Base-by-base conservation (phyloP, 2,888 invertebrate species). In the Troilus luridus region DNA sequence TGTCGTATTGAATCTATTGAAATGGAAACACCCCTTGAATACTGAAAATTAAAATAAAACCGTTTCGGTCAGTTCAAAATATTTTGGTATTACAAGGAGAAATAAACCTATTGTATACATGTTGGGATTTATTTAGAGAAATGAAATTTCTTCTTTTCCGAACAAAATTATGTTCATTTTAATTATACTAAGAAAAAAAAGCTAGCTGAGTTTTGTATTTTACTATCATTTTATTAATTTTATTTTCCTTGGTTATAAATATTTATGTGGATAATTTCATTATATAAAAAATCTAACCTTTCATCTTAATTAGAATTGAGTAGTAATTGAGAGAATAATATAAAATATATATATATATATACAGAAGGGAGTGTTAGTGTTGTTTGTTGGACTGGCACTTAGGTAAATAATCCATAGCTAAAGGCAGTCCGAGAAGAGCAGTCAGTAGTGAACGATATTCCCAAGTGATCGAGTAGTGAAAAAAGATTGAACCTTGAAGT, bases 361-460 rank as follows among this genome's bases (percentile, higher is more conserved):
- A 17, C 41, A 41, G 72, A 77, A 77, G 8, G 27, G 72, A 41
- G 27, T 77, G 72, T 41, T 77, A 24, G 27, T 77, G 72, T 27
- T 77, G 72, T 77, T 77, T 41, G 72, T 77, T 77, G 27, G 27
- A 77, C 72, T 77, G 72, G 72, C 17, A 77, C 17, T 77, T 41
- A 41, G 72, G 72, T 77, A 77, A 77, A 77, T 77, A 77, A 77
- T 77, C 72, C 72, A 77, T 77, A 77, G 72, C 17, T 41, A 77
- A 77, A 77, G 72, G 72, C 72, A 77, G 72, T 77, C 72, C 19
- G 41, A 27, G 17, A 27, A 17, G 67, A 77, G 72, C 72, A 27
- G 72, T 77, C 72, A 77, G 27, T 77, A 77, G 72, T 77, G 72
- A 77, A 77, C 72, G 72, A 77, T 77, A 7, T 14, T 1, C 14